These are phyloP conservation scores for Tanytarsus gracilentus DNA, from an alignment of 2,888 invertebrate species.

Conservation along the genomic window DNA sequence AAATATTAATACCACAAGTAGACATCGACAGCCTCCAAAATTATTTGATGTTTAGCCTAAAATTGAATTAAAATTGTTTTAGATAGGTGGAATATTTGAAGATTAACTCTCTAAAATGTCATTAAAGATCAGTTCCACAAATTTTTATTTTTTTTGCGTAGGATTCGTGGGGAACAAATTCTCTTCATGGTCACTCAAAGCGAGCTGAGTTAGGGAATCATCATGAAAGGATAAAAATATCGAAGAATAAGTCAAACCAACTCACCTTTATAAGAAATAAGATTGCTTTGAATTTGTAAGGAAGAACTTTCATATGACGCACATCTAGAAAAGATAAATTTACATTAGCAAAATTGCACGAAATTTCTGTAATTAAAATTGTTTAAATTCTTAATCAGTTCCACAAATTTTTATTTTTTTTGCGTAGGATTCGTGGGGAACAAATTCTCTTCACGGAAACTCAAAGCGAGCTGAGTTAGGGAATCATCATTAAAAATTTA, in stretches of 20 bases:
- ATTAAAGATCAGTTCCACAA: not conserved
- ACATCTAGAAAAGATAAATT: not conserved
- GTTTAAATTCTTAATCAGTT: constrained; percentile 15
- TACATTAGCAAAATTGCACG: too few relatives aligned
- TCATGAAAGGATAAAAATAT: constrained; percentile 21
- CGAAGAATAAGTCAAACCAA: too few relatives aligned
- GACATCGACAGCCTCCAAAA: too few relatives aligned
- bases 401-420: constrained; percentile 28
- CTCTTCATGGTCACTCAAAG: constrained; percentile 30
- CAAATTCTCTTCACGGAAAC: constrained; percentile 35
- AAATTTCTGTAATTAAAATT: not conserved
- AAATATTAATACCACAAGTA: too few relatives aligned
- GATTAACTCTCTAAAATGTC: not conserved
- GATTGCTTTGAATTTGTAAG: too few relatives aligned
- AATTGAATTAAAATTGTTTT: too few relatives aligned
- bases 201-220: constrained; percentile 31
- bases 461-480: constrained; percentile 37
- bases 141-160: constrained; percentile 28
- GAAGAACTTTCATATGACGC: not conserved
- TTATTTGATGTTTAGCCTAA: too few relatives aligned
- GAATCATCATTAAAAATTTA: constrained; percentile 24
- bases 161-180: constrained; percentile 30
- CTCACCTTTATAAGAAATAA: too few relatives aligned
- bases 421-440: constrained; percentile 32
- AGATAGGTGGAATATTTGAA: too few relatives aligned